Conservation (phyloP, 1,140 invertebrate genomes). For the Tetramorium parvispinum region DNA sequence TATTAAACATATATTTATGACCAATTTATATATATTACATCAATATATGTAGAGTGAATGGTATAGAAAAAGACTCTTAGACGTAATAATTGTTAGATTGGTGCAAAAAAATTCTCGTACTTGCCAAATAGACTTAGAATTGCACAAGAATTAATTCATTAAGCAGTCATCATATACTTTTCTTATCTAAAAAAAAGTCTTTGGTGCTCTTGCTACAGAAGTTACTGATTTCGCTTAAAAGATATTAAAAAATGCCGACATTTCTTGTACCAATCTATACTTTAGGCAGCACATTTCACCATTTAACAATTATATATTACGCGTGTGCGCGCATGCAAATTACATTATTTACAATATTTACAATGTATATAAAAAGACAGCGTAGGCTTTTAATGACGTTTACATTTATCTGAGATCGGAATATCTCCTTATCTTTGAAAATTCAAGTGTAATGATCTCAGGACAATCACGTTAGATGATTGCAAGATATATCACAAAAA, state of each 20-base stretch:
- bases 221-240: background rate
- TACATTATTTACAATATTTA: conserved; percentile 66
- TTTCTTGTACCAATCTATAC: conserved; percentile 50
- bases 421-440: conserved; percentile 19
- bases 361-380: conserved; percentile 37
- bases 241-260: background rate
- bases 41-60: conserved; percentile 39
- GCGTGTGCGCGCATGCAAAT: conserved; percentile 7
- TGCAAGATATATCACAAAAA: conserved; percentile 39
- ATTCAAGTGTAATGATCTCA: conserved; percentile 1
- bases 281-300: conserved; percentile 65
- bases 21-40: conserved; percentile 59
- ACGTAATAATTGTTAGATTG: conserved; percentile 44
- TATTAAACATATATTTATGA: conserved; percentile 31
- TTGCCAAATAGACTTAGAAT: background rate
- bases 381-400: background rate
- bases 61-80: conserved; percentile 60
- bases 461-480: background rate
- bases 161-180: background rate
- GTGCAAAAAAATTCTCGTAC: background rate
- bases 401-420: background rate
- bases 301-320: conserved; percentile 56
- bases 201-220: background rate
- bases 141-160: background rate
- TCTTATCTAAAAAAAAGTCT: background rate